Percentiles rank a stretch among this genome's conserved stretches.
Evolutionary conservation across 2,113 vertebrate species (phyloP).

Genomic region (Salvator merianae): DNA sequence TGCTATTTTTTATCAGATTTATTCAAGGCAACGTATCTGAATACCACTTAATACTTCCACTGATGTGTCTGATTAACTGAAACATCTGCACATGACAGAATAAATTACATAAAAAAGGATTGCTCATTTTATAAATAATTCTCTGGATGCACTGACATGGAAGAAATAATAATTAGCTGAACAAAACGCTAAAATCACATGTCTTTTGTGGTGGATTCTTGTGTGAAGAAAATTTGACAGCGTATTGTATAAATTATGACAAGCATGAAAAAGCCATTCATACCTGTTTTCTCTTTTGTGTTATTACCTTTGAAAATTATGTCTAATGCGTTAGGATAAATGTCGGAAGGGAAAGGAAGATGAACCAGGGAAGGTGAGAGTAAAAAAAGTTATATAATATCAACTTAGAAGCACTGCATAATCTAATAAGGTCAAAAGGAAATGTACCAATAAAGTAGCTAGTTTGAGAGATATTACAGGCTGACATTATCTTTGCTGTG

Average conservation of each 20-base stretch:
- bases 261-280: slow-evolving; percentile 29
- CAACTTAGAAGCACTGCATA: not conserved
- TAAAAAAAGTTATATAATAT: not conserved
- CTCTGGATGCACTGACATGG: slow-evolving; percentile 14
- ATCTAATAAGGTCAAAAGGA: not conserved
- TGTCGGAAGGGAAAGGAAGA: not conserved
- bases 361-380: slow-evolving; percentile 1
- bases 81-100: slow-evolving; percentile 27
- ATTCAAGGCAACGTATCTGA: slow-evolving; percentile 29
- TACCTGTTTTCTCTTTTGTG: not conserved
- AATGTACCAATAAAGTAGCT: not conserved
- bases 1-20: slow-evolving; percentile 3
- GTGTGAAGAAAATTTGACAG: not conserved
- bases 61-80: slow-evolving; percentile 34
- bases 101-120: slow-evolving; percentile 20
- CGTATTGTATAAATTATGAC: fast-evolving
- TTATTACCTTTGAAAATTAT: not conserved
- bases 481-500: not conserved
- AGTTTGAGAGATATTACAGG: not conserved
- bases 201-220: slow-evolving; percentile 32
- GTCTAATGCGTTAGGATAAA: not conserved
- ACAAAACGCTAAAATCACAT: not conserved
- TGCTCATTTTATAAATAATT: slow-evolving; percentile 34
- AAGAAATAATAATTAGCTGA: slow-evolving; percentile 34
- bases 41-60: slow-evolving; percentile 38